These are phyloP conservation scores for Luehdorfia chinensis DNA, from an alignment of 1,140 invertebrate species.

Conservation along the genomic window DNA sequence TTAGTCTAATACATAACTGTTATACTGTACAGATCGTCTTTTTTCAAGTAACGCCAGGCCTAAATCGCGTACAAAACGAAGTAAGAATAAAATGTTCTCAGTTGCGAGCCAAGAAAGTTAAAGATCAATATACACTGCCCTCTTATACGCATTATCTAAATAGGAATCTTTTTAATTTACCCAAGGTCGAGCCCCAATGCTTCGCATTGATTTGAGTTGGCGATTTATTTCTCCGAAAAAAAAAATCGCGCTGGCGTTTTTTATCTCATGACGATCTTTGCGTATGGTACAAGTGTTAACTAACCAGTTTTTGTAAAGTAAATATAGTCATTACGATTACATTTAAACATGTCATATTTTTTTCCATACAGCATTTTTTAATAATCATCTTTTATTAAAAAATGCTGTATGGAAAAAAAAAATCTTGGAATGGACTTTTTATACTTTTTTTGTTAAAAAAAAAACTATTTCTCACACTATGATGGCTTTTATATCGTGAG, in stretches of 20 bases:
- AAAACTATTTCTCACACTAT: too few relatives aligned
- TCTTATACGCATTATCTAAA: slow-evolving; percentile 18
- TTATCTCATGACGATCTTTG: slow-evolving; percentile 28
- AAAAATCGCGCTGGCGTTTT: slow-evolving; percentile 28
- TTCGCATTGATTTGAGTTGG: slow-evolving; percentile 28
- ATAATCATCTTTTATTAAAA: too few relatives aligned
- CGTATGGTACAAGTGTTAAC: slow-evolving; percentile 21
- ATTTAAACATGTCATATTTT: too few relatives aligned
- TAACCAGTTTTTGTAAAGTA: neutral
- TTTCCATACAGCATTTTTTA: too few relatives aligned
- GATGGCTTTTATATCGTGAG: too few relatives aligned
- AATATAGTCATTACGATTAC: neutral
- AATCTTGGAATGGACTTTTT: too few relatives aligned
- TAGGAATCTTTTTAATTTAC: slow-evolving; percentile 18
- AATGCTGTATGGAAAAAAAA: too few relatives aligned
- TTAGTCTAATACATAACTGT: too few relatives aligned
- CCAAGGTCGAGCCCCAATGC: slow-evolving; percentile 16
- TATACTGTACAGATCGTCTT: too few relatives aligned
- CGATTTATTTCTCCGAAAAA: slow-evolving; percentile 29
- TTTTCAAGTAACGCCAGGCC: slow-evolving; percentile 8
- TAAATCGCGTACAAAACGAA: slow-evolving; percentile 17
- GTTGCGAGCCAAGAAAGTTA: slow-evolving; percentile 10
- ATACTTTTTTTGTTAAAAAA: too few relatives aligned
- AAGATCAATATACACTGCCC: slow-evolving; percentile 14
- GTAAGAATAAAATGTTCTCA: slow-evolving; percentile 1